Conservation (phyloP, 2,113 vertebrate genomes). For the Cephalophus harveyi region DNA sequence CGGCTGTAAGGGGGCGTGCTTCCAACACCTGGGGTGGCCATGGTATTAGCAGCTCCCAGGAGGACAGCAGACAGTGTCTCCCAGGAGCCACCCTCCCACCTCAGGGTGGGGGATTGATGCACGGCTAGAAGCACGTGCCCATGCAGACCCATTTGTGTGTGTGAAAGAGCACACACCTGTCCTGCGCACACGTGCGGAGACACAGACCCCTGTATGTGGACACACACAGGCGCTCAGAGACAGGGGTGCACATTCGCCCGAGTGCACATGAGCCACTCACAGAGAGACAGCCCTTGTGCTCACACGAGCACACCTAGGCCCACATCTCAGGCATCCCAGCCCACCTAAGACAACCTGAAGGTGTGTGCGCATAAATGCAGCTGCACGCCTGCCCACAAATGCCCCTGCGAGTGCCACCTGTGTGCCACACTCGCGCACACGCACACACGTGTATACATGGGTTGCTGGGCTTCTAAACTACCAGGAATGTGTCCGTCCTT, state of each 20-base stretch:
- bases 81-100: not conserved
- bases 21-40: not conserved
- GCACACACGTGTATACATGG: accelerated
- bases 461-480: not conserved
- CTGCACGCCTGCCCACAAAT: not conserved
- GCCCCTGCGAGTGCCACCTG: not conserved
- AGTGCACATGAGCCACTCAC: accelerated
- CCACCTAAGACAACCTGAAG: not conserved
- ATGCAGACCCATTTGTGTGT: not conserved
- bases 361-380: too few species aligned
- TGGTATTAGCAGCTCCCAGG: too few species aligned
- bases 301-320: not conserved
- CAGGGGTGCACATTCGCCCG: accelerated
- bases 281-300: not conserved
- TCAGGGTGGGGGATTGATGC: not conserved
- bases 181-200: not conserved
- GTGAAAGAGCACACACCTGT: not conserved
- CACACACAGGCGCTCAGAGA: not conserved
- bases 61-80: too few species aligned
- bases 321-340: not conserved
- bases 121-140: accelerated
- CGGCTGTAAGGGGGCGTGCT: not conserved
- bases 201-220: not conserved
- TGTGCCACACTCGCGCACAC: accelerated
- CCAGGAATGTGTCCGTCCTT: not conserved